Percentiles rank a stretch among this genome's conserved stretches.
Evolutionary conservation across 2,113 vertebrate species (phyloP).

Genomic region (Bungarus multicinctus): DNA sequence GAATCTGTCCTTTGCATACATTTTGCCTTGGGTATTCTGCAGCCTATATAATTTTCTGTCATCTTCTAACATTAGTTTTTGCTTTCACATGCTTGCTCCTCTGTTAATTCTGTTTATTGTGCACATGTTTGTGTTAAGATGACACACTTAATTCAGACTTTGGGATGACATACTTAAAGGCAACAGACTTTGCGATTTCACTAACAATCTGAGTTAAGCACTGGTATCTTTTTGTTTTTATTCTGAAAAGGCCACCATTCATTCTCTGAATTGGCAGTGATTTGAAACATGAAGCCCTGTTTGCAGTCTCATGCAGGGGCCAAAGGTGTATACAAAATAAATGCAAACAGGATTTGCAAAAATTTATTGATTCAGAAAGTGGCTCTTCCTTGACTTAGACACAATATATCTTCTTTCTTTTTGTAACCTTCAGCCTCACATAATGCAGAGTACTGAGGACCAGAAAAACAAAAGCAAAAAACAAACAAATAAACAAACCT

Average conservation of each 20-base stretch:
- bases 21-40: neutral
- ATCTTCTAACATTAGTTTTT: neutral
- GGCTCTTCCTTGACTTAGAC: slow-evolving; percentile 71
- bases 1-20: neutral
- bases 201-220: neutral
- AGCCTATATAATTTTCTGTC: neutral
- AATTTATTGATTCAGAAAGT: slow-evolving; percentile 64
- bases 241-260: neutral
- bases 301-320: neutral
- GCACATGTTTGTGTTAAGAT: neutral
- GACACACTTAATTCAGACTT: neutral
- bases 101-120: neutral
- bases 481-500: slow-evolving; percentile 36
- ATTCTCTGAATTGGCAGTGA: neutral
- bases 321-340: slow-evolving; percentile 41
- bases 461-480: slow-evolving; percentile 70
- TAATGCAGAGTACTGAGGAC: slow-evolving; percentile 61
- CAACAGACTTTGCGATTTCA: neutral
- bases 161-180: too few species aligned
- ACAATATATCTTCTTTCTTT: slow-evolving; percentile 61
- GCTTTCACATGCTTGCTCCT: too few species aligned
- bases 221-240: neutral
- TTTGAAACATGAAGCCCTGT: neutral
- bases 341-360: slow-evolving; percentile 46
- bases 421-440: slow-evolving; percentile 68